Percentiles rank a stretch among this genome's conserved stretches.
phyloP scores from a whole-genome alignment of 2,888 invertebrate genomes.

The Coenonympha arcania region DNA sequence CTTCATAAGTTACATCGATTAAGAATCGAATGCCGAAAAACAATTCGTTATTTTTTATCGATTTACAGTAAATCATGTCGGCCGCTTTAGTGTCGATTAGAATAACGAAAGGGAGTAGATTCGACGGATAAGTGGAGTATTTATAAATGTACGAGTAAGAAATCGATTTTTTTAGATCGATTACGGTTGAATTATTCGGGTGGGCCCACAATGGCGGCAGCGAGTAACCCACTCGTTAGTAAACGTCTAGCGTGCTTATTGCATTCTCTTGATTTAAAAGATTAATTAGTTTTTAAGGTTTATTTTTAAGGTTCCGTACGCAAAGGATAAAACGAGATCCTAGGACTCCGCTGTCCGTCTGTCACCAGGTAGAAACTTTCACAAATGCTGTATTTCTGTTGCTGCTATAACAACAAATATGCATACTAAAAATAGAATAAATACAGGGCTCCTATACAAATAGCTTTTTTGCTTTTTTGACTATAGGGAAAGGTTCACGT shows the following conservation, averaged over 20 bases:
- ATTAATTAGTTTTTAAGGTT: slow-evolving; percentile 6
- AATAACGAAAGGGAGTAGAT: slow-evolving; percentile 50
- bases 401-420: no score
- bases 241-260: slow-evolving; percentile 39
- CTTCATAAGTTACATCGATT: slow-evolving; percentile 30
- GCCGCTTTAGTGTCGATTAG: slow-evolving; percentile 49
- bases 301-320: no score
- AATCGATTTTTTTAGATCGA: slow-evolving; percentile 51
- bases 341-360: no score
- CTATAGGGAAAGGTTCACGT: no score
- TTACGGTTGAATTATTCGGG: slow-evolving; percentile 47
- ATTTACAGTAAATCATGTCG: slow-evolving; percentile 54
- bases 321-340: no score
- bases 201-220: slow-evolving; percentile 32
- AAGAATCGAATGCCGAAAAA: slow-evolving; percentile 39
- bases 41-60: slow-evolving; percentile 51
- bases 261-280: slow-evolving; percentile 32
- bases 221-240: slow-evolving; percentile 39
- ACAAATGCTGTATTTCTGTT: no score
- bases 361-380: no score
- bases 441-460: no score
- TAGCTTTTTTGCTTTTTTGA: no score
- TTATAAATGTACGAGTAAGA: slow-evolving; percentile 22
- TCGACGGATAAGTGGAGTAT: slow-evolving; percentile 35
- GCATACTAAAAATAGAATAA: no score